Base-by-base conservation (phyloP, 2,888 invertebrate genomes). In the Tachystola acroxantha region DNA sequence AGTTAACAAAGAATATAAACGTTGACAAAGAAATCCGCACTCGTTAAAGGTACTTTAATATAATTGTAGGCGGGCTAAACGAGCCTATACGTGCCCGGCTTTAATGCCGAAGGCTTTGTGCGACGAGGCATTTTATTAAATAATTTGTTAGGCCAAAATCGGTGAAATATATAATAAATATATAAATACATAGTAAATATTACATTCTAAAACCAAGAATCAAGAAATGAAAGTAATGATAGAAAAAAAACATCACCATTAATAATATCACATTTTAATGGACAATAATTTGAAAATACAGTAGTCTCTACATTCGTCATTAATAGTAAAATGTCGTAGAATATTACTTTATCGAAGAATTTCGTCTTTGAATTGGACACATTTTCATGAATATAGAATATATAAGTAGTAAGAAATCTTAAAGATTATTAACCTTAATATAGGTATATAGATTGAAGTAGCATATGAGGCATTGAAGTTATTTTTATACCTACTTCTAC, bases 201-300 rank as follows among this genome's bases (percentile, higher is more conserved):
- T 19, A n/a, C n/a, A n/a, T n/a, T n/a, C n/a, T n/a, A n/a, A n/a
- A n/a, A n/a, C n/a, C n/a, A n/a, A n/a, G n/a, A n/a, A n/a, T n/a
- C n/a, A n/a, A n/a, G n/a, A n/a, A n/a, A n/a, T 7, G 19, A 19
- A 20, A 20, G 9, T 24, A 6, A 27, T 27, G 5, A 10, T 27
- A 11, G 14, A 30, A 22, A 32, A 22, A 20, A 62, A 55, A 57
- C 51, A 49, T 43, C 33, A 20, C n/a, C 24, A 33, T 36, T 49
- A 43, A 51, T 61, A 67, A 62, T 82, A 82, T 84, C 80, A 84
- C 78, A 80, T 70, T 84, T 81, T 84, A 84, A 74, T 84, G 79
- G 81, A 82, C 82, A 82, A 70, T 63, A 61, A 67, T 62, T 65
- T 53, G 36, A 48, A 54, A 54, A 50, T 48, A 53, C 50, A 46